These are phyloP conservation scores for Macaria liturata DNA, from an alignment of 2,888 invertebrate genomes.

Conservation along the genomic window DNA sequence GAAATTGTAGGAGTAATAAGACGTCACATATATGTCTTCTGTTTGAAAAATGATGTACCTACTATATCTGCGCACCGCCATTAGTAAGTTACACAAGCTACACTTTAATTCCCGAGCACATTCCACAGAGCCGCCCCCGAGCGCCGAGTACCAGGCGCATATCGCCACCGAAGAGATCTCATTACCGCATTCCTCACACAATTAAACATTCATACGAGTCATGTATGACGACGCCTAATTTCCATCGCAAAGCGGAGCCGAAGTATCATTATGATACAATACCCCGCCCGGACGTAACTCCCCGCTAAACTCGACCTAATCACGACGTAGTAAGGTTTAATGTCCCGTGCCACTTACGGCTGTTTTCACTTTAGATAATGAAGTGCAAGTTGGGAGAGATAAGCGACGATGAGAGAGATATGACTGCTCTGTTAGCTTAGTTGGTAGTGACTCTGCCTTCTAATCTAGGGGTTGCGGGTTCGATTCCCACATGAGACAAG, in stretches of 20 bases:
- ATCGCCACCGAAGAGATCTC: slow-evolving; percentile 21
- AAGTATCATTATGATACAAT: slow-evolving; percentile 36
- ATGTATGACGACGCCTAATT: slow-evolving; percentile 37
- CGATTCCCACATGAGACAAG: no score
- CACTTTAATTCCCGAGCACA: no score
- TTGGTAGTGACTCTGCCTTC: no score
- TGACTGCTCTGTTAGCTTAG: no score
- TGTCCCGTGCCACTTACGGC: slow-evolving; percentile 11
- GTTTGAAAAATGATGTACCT: no score
- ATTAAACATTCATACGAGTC: slow-evolving; percentile 35
- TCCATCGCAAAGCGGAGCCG: slow-evolving; percentile 37
- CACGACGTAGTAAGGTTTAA: slow-evolving; percentile 8
- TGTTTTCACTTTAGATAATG: slow-evolving; percentile 29
- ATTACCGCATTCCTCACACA: slow-evolving; percentile 31
- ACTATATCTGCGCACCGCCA: no score
- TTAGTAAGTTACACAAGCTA: no score
- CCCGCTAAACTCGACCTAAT: slow-evolving; percentile 8
- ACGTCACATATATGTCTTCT: no score
- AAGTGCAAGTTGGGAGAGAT: slow-evolving; percentile 26
- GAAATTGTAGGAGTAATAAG: no score
- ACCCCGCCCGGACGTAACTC: slow-evolving; percentile 3
- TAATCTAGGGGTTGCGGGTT: no score
- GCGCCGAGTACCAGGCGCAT: slow-evolving; percentile 3
- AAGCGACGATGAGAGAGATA: slow-evolving; percentile 22
- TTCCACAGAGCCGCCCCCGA: no score